Conservation (phyloP, 2,888 invertebrate genomes). For the Sabellastarte sp. region DNA sequence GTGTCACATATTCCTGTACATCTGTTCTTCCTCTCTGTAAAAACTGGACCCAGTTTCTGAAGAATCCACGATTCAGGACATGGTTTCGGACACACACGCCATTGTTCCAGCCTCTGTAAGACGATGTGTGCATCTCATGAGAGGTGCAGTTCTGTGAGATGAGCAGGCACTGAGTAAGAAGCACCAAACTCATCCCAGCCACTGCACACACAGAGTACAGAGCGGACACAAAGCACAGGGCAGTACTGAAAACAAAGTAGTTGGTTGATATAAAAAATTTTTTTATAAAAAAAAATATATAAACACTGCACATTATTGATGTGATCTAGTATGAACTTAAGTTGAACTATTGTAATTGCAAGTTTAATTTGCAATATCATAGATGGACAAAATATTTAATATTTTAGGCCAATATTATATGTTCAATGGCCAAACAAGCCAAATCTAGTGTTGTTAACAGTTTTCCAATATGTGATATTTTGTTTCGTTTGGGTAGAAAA, state of each 20-base stretch:
- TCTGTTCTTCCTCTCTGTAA: slow-evolving; percentile 11
- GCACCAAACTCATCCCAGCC: slow-evolving; percentile 36
- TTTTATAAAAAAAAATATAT: no score
- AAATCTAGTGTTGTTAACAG: no score
- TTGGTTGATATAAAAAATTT: no score
- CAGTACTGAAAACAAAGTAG: slow-evolving; percentile 38
- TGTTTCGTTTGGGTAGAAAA: no score
- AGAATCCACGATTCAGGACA: slow-evolving; percentile 43
- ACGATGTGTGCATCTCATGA: slow-evolving; percentile 48
- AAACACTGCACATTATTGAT: no score
- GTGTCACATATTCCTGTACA: slow-evolving; percentile 2
- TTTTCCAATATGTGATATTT: no score
- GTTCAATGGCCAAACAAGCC: no score
- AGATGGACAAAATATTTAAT: no score
- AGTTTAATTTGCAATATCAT: no score
- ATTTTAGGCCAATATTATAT: no score
- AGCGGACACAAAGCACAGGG: slow-evolving; percentile 45
- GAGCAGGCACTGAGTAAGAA: slow-evolving; percentile 47
- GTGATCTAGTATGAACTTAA: no score
- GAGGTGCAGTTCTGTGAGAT: slow-evolving; percentile 54
- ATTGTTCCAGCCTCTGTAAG: slow-evolving; percentile 27
- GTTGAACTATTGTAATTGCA: no score
- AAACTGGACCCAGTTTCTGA: slow-evolving; percentile 47
- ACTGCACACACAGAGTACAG: slow-evolving; percentile 40
- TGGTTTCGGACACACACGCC: slow-evolving; percentile 37